Conservation (phyloP, 2,797 vertebrate species). For the Hapalemur alaotrensis region DNA sequence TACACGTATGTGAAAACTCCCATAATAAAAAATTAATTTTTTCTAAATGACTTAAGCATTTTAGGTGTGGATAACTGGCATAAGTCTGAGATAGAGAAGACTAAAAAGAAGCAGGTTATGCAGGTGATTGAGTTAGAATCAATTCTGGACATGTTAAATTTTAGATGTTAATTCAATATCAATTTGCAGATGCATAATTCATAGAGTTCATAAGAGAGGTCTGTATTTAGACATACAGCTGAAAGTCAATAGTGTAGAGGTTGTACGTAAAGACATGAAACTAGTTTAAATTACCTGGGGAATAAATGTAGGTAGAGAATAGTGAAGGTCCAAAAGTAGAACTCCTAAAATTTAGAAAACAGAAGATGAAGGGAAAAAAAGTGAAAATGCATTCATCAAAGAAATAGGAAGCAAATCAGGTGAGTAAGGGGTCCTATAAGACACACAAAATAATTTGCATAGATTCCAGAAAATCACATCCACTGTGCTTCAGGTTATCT, state of each 20-base stretch:
- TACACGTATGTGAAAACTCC: not conserved
- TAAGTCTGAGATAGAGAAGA: not conserved
- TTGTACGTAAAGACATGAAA: not conserved
- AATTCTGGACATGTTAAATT: not conserved
- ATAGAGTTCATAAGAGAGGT: not conserved
- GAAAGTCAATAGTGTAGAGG: not conserved
- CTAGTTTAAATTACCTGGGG: not conserved
- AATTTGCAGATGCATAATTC: not conserved
- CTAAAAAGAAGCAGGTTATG: not conserved
- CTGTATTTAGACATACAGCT: not conserved
- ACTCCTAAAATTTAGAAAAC: not conserved
- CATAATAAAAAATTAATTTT: not conserved
- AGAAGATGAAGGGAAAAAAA: not conserved
- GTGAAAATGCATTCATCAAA: not conserved
- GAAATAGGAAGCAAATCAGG: not conserved
- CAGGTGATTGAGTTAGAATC: not conserved
- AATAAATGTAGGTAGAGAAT: not conserved
- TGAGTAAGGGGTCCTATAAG: not conserved
- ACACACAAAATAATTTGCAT: not conserved
- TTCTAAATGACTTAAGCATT: not conserved
- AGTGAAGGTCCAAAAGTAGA: not conserved
- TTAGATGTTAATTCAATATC: not conserved
- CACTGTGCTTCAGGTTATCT: not conserved
- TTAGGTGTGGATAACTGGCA: not conserved
- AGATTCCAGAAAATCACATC: not conserved